Conservation (phyloP, 2,888 invertebrate species). For the Spilosoma lubricipeda region DNA sequence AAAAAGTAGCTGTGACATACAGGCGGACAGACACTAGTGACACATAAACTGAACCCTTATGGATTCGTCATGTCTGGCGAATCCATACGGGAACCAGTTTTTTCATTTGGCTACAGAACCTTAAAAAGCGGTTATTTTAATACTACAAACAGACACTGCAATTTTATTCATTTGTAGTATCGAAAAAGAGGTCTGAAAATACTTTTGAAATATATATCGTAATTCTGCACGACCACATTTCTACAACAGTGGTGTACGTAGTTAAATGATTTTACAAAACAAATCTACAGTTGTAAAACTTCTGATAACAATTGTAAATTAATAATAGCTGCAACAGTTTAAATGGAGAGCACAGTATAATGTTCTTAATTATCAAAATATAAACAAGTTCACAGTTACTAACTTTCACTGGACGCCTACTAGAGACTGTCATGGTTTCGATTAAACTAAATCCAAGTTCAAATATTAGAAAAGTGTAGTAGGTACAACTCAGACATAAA, state of each 20-base stretch:
- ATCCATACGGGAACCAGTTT: too few relatives aligned
- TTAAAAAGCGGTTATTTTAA: too few relatives aligned
- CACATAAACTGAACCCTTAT: too few relatives aligned
- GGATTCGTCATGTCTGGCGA: too few relatives aligned
- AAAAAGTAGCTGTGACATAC: too few relatives aligned
- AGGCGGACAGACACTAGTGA: too few relatives aligned
- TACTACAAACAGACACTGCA: too few relatives aligned
- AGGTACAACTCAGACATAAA: constrained; percentile 38
- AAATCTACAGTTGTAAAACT: neutral
- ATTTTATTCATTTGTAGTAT: too few relatives aligned
- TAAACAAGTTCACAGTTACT: constrained; percentile 59
- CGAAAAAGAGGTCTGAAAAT: neutral
- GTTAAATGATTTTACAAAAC: neutral
- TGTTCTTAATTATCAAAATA: constrained; percentile 64
- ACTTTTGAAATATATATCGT: neutral
- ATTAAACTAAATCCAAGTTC: constrained; percentile 56
- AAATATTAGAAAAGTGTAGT: constrained; percentile 48
- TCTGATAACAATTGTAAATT: neutral
- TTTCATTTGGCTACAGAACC: too few relatives aligned
- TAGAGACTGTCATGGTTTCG: constrained; percentile 39
- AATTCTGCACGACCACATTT: neutral
- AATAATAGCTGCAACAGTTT: constrained; percentile 24
- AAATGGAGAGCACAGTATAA: constrained; percentile 70
- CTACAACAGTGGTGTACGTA: too few relatives aligned
- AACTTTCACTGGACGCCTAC: constrained; percentile 80